These are phyloP conservation scores for Microcebus murinus DNA, from an alignment of 2,113 vertebrate genomes.

Conservation along the genomic window DNA sequence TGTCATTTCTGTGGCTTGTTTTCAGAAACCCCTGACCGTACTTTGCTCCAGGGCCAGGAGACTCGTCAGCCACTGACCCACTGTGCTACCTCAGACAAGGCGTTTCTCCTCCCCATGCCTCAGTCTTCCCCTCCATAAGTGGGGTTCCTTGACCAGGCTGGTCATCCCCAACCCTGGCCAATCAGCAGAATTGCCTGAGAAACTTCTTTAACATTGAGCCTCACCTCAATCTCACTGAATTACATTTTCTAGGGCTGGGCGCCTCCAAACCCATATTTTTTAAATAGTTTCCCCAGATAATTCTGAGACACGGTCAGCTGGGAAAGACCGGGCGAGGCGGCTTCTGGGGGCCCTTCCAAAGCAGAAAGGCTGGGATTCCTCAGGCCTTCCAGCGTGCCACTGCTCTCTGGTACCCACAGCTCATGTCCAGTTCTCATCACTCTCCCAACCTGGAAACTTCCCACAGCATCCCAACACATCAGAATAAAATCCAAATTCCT, in stretches of 20 bases:
- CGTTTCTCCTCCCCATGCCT: not conserved
- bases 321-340: not conserved
- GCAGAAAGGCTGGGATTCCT: not conserved
- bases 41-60: not conserved
- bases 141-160: not conserved
- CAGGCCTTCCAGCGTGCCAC: accelerated
- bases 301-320: not conserved
- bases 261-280: not conserved
- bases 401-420: not conserved
- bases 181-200: not conserved
- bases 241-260: not conserved
- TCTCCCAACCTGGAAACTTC: not conserved
- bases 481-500: not conserved
- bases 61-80: not conserved
- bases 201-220: not conserved
- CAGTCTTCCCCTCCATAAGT: not conserved
- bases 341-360: not conserved
- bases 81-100: not conserved
- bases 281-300: too few species aligned
- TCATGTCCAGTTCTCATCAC: not conserved
- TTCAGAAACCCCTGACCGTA: not conserved
- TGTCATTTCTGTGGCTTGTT: not conserved
- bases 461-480: not conserved
- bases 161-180: not conserved
- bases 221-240: not conserved